Base-by-base conservation (phyloP, 2,888 invertebrate genomes). In the Caenorhabditis panamensis region DNA sequence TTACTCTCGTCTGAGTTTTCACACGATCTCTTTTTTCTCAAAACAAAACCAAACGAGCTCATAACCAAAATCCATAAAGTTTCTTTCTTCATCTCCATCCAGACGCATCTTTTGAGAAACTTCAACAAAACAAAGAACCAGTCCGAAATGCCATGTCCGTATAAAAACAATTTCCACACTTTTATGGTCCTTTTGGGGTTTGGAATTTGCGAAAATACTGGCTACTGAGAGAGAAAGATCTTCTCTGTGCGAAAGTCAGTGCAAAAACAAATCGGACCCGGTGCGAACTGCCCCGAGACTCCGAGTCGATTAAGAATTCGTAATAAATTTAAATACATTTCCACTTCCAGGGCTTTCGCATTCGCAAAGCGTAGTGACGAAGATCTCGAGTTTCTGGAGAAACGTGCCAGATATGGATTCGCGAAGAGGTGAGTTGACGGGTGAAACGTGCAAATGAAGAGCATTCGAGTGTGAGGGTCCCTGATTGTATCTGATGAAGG, bases 291-390 rank as follows among this genome's bases (percentile, higher is more conserved):
- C 31, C 20, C 9, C 20, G 22, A 20, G n/a, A n/a, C n/a, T n/a
- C n/a, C 20, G n/a, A 63, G n/a, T 47, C 24, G 26, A 68, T 58
- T 51, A 73, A 49, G 18, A 54, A 53, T 71, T 63, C 44, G 56
- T 72, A 56, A 51, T 63, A 63, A 61, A 61, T 61, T 20, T 71
- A 41, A 8, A 36, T 11, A 49, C 47, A 47, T 62, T 41, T 41
- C 58, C 51, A 13, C 41, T 75, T 76, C 1, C 69, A 82, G 82
- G 69, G 72, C 67, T 26, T 84, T 84, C 73, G 84, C 84, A 44
- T 84, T 84, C 63, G 84, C 84, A 47, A 84, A 84, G 44, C 76
- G 84, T 20, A 67, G 76, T 37, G 75, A 77, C 56, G 84, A 82
- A 62, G 78, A 80, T 13, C 66, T 73, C 54, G 82, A 79, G 1